Conservation (phyloP, 2,797 vertebrate species). For the Phalanger gymnotis region DNA sequence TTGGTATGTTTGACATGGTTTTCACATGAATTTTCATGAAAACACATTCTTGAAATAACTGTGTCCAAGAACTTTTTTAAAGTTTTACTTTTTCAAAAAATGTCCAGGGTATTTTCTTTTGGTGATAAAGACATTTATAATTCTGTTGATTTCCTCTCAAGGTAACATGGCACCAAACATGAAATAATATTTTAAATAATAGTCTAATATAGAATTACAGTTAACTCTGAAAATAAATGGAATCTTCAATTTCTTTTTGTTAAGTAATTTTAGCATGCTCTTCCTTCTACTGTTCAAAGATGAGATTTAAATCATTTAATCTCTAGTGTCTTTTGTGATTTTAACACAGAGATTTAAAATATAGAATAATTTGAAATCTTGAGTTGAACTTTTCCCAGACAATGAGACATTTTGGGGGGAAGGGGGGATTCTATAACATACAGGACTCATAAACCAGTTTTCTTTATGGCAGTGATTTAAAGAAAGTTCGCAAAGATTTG, state of each 20-base stretch:
- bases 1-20: not conserved
- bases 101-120: not conserved
- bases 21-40: not conserved
- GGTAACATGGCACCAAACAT: not conserved
- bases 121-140: not conserved
- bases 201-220: not conserved
- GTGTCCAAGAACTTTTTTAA: not conserved
- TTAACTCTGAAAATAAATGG: not conserved
- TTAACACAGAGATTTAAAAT: not conserved
- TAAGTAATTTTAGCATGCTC: not conserved
- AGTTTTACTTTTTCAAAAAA: not conserved
- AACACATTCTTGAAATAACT: not conserved
- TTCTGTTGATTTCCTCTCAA: not conserved
- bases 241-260: not conserved
- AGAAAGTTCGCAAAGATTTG: not conserved
- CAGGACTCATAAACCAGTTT: not conserved
- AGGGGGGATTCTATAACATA: not conserved
- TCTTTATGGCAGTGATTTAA: not conserved
- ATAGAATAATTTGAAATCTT: not conserved
- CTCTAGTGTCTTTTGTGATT: not conserved
- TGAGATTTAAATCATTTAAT: not conserved
- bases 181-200: not conserved
- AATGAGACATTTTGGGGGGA: not conserved
- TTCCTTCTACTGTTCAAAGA: not conserved
- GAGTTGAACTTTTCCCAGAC: not conserved